Conservation (phyloP, 2,888 invertebrate species). For the Aradus depressus region DNA sequence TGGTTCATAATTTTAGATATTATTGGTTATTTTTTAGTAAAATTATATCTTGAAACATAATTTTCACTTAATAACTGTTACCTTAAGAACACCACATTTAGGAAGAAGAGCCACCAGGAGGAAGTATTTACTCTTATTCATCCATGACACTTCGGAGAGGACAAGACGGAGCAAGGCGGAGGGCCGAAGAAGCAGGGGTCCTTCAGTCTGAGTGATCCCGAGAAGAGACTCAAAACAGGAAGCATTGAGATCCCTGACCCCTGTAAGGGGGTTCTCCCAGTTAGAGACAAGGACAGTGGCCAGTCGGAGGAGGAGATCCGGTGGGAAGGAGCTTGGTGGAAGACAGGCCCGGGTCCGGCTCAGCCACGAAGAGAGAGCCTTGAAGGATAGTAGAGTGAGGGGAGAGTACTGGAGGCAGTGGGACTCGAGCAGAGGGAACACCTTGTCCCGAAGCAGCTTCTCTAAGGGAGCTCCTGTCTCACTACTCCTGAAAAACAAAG, state of each 20-base stretch:
- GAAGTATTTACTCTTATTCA: slow-evolving; percentile 48
- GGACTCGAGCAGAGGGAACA: slow-evolving; percentile 22
- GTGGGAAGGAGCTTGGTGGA: slow-evolving; percentile 2
- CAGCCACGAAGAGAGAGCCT: slow-evolving; percentile 21
- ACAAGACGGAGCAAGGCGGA: slow-evolving; percentile 32
- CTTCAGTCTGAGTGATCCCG: slow-evolving; percentile 22
- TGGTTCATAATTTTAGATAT: neutral
- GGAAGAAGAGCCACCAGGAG: slow-evolving; percentile 44
- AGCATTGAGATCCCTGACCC: slow-evolving; percentile 45
- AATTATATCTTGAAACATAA: neutral
- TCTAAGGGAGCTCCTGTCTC: slow-evolving; percentile 12
- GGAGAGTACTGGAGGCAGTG: slow-evolving; percentile 21
- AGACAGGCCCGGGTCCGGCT: slow-evolving; percentile 5
- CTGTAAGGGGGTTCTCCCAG: slow-evolving; percentile 50
- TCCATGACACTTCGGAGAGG: slow-evolving; percentile 41
- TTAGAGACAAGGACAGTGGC: slow-evolving; percentile 46
- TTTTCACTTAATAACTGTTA: slow-evolving; percentile 11
- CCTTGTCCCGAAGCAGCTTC: slow-evolving; percentile 17
- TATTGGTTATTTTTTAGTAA: neutral
- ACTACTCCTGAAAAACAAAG: slow-evolving; percentile 16
- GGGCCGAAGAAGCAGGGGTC: slow-evolving; percentile 19
- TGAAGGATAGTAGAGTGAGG: slow-evolving; percentile 25
- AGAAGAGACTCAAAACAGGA: slow-evolving; percentile 40
- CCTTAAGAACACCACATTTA: slow-evolving; percentile 29
- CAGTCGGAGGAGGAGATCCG: slow-evolving; percentile 34